A percentile compares a stretch with the other conserved stretches of the same genome.
Evolutionary conservation across 2,888 invertebrate genomes (phyloP).

Genomic region (Synanthedon andrenaeformis): DNA sequence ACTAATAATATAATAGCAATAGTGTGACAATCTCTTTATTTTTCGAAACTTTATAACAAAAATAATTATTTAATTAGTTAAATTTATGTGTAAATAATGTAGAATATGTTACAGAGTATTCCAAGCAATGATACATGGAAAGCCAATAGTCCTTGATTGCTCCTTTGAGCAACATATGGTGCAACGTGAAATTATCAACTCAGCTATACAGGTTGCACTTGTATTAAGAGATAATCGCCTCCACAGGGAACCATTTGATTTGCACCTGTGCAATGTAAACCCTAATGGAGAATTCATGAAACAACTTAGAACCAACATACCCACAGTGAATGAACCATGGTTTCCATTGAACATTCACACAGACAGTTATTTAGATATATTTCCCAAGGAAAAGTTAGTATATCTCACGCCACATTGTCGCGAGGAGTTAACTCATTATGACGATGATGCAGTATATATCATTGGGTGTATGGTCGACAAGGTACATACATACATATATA

Average conservation of each 20-base stretch:
- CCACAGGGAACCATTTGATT: slow-evolving; percentile 81
- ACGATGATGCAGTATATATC: slow-evolving; percentile 85
- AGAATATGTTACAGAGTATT: slow-evolving; percentile 52
- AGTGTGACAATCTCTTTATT: no score
- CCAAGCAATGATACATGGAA: slow-evolving; percentile 75
- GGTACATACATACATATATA: slow-evolving; percentile 42
- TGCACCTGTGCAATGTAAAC: slow-evolving; percentile 81
- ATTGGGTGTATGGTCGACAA: slow-evolving; percentile 88
- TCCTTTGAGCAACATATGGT: slow-evolving; percentile 85
- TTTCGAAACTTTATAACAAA: no score
- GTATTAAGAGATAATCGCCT: slow-evolving; percentile 80
- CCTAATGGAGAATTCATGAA: slow-evolving; percentile 62
- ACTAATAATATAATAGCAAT: no score
- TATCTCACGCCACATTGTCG: slow-evolving; percentile 90
- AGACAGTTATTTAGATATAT: slow-evolving; percentile 82
- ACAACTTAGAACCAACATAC: slow-evolving; percentile 72
- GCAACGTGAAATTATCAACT: slow-evolving; percentile 74
- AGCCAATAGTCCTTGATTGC: slow-evolving; percentile 85
- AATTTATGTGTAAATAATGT: no score
- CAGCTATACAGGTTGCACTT: slow-evolving; percentile 82
- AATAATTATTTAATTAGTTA: no score
- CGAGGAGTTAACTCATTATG: slow-evolving; percentile 74
- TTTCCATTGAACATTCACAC: slow-evolving; percentile 80
- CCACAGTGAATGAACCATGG: slow-evolving; percentile 74
- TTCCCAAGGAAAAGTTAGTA: slow-evolving; percentile 82